phyloP scores from a whole-genome alignment of 2,888 invertebrate species.

The Drosophila yooni region DNA sequence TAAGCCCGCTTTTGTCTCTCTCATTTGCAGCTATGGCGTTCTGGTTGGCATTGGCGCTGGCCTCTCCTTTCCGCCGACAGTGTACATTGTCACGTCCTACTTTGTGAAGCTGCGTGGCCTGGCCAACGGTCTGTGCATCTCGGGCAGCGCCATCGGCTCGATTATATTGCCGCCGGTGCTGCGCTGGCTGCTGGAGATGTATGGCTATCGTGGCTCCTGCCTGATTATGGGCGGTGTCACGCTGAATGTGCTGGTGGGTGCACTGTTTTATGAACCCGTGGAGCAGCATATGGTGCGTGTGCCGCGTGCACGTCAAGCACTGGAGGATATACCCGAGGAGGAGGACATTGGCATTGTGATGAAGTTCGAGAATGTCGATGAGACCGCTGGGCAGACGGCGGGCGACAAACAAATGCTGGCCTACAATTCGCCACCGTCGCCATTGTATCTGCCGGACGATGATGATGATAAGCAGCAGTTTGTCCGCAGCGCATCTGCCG shows the following conservation, averaged over 20 bases:
- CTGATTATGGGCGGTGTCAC: conserved; percentile 93
- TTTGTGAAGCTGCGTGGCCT: conserved; percentile 92
- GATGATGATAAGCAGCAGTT: conserved; percentile 85
- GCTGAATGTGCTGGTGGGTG: conserved; percentile 93
- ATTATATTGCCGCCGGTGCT: conserved; percentile 93
- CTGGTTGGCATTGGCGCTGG: conserved; percentile 94
- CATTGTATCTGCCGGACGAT: conserved; percentile 69
- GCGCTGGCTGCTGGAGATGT: conserved; percentile 89
- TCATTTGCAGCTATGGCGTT: conserved; percentile 89
- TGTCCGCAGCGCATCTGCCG: conserved; percentile 90
- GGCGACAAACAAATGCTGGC: conserved; percentile 64
- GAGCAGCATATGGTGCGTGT: conserved; percentile 91
- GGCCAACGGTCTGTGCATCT: conserved; percentile 95
- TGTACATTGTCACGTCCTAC: conserved; percentile 95
- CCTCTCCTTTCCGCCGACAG: conserved; percentile 94
- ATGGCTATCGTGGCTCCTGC: conserved; percentile 90
- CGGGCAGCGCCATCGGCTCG: conserved; percentile 94
- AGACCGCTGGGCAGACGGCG: conserved; percentile 44
- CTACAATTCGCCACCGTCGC: conserved; percentile 70
- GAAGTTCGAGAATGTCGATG: conserved; percentile 83
- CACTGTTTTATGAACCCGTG: conserved; percentile 93
- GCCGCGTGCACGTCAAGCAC: conserved; percentile 83
- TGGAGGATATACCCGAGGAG: conserved; percentile 84
- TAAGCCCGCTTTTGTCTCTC: neutral
- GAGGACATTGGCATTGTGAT: conserved; percentile 84